Base-by-base conservation (phyloP, 2,797 vertebrate genomes). In the Tokudaia muenninki region DNA sequence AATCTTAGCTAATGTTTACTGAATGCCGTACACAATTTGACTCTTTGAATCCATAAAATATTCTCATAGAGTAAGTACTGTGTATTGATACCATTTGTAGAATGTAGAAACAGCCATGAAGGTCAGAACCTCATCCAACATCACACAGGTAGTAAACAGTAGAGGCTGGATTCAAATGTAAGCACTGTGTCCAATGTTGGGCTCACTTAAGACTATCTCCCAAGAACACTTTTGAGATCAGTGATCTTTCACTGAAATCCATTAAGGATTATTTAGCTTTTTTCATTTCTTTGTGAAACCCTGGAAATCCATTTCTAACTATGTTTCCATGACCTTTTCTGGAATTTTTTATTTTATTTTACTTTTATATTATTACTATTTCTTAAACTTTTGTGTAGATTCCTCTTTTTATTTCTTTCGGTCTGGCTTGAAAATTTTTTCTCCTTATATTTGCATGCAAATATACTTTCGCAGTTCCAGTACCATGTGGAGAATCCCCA, bases 1-100 rank as follows among this genome's bases (percentile, higher is more conserved):
- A 63, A 96, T 87, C 44, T 63, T 61, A 55, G 24, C 29, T 93
- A 93, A 94, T 63, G 31, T 90, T 94, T 95, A 78, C 52, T 37
- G 41, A 74, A 31, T 80, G 12, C 37, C 87, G 82, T 92, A 72
- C 2, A 22, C 74, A 77, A n/a, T 24, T 92, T 82, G 90, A 92
- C 67, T 96, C 41, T 52, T 44, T 75, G 61, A 95, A 89, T 65
- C n/a, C n/a, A 72, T 37, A 92, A 9, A 92, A 50, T 17, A 94
- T 92, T 22, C 65, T n/a, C 41, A 79, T 79, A 29, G 55, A 3
- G 11, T 50, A 24, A 22, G 47, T 72, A 44, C 26, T 78, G 57
- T 70, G 83, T 81, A 52, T 88, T 84, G 83, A 72, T 77, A 86
- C 16, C 50, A 17, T 13, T 87, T 93, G 92, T 89, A 91, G 37